Conservation (phyloP, 2,888 invertebrate species). For the Sinodicranocentrus sp. region DNA sequence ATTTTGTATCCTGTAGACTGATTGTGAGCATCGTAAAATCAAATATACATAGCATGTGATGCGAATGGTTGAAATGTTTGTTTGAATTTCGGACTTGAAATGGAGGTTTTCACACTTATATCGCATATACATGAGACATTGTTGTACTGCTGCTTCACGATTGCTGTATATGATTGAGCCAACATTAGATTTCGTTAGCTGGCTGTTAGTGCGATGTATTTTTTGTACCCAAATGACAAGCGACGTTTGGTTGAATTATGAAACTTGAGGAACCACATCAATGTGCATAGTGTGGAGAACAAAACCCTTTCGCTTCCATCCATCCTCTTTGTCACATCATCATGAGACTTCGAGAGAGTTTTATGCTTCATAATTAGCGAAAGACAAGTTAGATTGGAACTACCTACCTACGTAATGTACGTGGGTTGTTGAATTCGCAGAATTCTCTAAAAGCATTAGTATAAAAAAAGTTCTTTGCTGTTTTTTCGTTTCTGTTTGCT, state of each 20-base stretch:
- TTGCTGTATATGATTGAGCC: background rate
- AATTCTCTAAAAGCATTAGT: background rate
- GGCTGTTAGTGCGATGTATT: background rate
- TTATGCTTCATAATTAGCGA: too few species aligned
- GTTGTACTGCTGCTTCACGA: background rate
- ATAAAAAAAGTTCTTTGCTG: background rate
- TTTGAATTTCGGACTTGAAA: background rate
- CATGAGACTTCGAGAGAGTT: too few species aligned
- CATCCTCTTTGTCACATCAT: too few species aligned
- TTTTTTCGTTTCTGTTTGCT: background rate
- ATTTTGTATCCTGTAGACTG: background rate
- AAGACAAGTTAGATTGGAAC: too few species aligned
- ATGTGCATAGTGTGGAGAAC: too few species aligned
- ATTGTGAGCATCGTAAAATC: too few species aligned
- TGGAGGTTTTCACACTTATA: background rate
- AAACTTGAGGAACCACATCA: background rate
- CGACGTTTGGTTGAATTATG: conserved; percentile 6
- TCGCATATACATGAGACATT: too few species aligned
- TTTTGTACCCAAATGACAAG: background rate
- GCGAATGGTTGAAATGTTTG: background rate
- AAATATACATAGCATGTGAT: too few species aligned
- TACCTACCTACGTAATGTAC: too few species aligned
- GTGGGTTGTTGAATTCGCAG: background rate
- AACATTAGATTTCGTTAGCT: background rate
- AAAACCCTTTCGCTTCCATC: too few species aligned